phyloP scores from a whole-genome alignment of 2,113 vertebrate species.

The Laterallus jamaicensis region DNA sequence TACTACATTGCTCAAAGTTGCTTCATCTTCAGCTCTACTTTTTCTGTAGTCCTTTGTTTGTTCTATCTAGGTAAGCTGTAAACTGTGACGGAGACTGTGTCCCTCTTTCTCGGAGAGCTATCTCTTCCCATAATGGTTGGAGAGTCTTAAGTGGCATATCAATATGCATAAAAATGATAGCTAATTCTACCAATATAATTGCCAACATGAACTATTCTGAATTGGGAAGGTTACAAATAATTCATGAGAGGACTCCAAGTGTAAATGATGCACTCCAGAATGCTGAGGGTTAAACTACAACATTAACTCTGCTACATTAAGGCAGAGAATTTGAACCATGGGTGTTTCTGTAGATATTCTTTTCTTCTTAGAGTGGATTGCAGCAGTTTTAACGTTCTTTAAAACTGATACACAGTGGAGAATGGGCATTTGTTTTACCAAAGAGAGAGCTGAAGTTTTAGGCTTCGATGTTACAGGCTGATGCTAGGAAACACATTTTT shows the following conservation, averaged over 20 bases:
- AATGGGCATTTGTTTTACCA: not conserved
- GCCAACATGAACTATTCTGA: not conserved
- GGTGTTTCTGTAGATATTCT: not conserved
- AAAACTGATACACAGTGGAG: not conserved
- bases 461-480: not conserved
- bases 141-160: not conserved
- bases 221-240: not conserved
- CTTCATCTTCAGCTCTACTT: not conserved
- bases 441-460: not conserved
- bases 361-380: not conserved
- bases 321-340: not conserved
- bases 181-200: not conserved
- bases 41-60: not conserved
- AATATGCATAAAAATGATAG: not conserved
- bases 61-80: not conserved
- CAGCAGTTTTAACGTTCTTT: not conserved
- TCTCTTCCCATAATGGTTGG: not conserved
- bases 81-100: not conserved
- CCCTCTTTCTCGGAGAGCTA: not conserved
- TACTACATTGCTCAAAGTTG: not conserved
- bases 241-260: not conserved
- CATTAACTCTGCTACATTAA: not conserved
- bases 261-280: not conserved
- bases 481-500: not conserved
- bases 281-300: not conserved